phyloP scores from a whole-genome alignment of 2,888 invertebrate species.

The Hirtodrosophila trivittata region DNA sequence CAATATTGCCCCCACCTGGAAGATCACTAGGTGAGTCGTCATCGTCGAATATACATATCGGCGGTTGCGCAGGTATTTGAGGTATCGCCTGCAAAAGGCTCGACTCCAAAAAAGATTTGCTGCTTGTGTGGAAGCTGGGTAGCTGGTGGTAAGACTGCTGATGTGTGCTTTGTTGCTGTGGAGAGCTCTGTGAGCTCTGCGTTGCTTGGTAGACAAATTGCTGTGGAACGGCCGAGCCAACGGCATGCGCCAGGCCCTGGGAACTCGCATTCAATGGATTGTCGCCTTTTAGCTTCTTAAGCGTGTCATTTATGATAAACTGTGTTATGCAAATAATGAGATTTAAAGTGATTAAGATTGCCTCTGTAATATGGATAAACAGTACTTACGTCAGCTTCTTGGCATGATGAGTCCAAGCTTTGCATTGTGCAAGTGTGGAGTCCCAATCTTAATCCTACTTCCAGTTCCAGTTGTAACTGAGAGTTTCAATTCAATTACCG shows the following conservation, averaged over 20 bases:
- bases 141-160: constrained; percentile 70
- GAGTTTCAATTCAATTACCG: constrained; percentile 69
- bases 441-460: constrained; percentile 57
- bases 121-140: constrained; percentile 73
- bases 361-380: neutral
- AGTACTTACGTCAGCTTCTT: constrained; percentile 87
- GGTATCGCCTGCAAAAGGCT: constrained; percentile 82
- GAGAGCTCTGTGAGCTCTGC: constrained; percentile 48
- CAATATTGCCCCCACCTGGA: constrained; percentile 64
- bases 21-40: constrained; percentile 82
- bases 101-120: constrained; percentile 78
- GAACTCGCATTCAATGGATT: constrained; percentile 64
- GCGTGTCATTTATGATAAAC: constrained; percentile 84
- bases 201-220: constrained; percentile 54
- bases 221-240: constrained; percentile 62
- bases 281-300: constrained; percentile 83
- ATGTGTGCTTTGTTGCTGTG: constrained; percentile 43
- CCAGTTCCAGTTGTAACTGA: constrained; percentile 57
- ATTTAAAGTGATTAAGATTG: neutral
- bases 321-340: constrained; percentile 37
- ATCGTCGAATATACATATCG: constrained; percentile 83
- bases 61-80: constrained; percentile 83
- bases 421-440: constrained; percentile 86
- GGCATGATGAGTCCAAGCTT: constrained; percentile 88
- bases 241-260: constrained; percentile 57